These are phyloP conservation scores for Phataginus tetradactyla DNA, from an alignment of 2,797 vertebrate species.

Conservation along the genomic window DNA sequence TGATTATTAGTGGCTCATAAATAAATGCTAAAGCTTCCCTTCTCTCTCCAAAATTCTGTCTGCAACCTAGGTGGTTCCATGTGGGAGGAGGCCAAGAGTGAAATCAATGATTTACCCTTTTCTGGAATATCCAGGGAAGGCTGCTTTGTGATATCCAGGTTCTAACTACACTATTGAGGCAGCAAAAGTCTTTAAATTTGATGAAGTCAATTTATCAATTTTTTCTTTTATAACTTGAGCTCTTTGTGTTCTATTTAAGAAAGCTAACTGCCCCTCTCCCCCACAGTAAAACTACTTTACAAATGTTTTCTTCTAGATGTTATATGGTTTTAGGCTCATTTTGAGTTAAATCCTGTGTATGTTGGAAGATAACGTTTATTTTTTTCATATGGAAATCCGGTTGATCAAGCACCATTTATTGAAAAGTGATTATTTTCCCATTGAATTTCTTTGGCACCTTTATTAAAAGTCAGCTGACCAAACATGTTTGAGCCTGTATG, in stretches of 20 bases:
- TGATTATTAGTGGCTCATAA: neutral
- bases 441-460: neutral
- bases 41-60: neutral
- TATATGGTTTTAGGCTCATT: neutral
- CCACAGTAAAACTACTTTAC: no score
- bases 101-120: neutral
- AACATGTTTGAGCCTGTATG: accelerated
- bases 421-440: neutral
- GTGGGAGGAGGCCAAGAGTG: neutral
- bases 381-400: neutral
- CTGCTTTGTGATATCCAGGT: neutral
- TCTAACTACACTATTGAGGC: no score
- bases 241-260: neutral
- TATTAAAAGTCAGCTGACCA: neutral
- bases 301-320: neutral
- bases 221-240: neutral
- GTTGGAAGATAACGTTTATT: neutral
- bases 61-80: neutral
- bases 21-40: neutral
- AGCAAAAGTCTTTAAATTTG: neutral
- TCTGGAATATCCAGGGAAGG: neutral
- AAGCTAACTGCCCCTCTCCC: neutral
- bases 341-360: neutral
- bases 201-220: neutral
- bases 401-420: neutral